These are phyloP conservation scores for Meleagris gallopavo DNA, from an alignment of 2,113 vertebrate genomes.

Conservation along the genomic window DNA sequence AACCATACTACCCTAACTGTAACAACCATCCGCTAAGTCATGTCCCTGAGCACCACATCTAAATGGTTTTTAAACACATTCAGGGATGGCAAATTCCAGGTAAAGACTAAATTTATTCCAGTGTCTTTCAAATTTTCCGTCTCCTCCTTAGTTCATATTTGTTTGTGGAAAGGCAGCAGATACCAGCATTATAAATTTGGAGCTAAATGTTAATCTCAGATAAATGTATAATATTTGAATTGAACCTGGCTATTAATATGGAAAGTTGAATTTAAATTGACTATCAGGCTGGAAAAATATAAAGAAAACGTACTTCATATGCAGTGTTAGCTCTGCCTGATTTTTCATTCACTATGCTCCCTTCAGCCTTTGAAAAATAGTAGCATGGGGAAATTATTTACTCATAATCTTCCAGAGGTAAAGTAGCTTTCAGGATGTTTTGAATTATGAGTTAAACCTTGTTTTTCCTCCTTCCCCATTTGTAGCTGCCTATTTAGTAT, in stretches of 20 bases:
- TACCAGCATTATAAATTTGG: background rate
- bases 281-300: background rate
- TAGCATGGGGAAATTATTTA: background rate
- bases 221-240: background rate
- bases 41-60: too few species aligned
- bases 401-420: fast-evolving
- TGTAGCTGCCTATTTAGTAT: background rate
- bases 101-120: background rate
- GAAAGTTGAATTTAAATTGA: background rate
- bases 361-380: background rate
- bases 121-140: background rate
- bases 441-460: background rate
- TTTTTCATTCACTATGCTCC: too few species aligned
- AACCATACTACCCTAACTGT: too few species aligned
- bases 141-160: background rate
- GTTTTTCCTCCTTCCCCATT: background rate
- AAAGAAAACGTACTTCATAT: background rate
- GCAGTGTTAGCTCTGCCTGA: background rate
- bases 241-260: background rate
- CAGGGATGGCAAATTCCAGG: too few species aligned
- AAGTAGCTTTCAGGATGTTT: background rate
- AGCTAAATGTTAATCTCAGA: background rate
- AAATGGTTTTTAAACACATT: too few species aligned
- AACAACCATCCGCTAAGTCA: too few species aligned
- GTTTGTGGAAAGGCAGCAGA: background rate